A percentile compares a stretch with the other conserved stretches of the same genome.
Conservation (phyloP, 2,113 vertebrate species). For the Felis catus region F.catus_Fca126_mat1.0 CM031421.1:55653001-55653500, state of each 20-base stretch:
- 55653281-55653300: not conserved
- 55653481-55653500: not conserved
- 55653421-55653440: not conserved
- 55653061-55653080: not conserved
- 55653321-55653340: not conserved
- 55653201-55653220: slow-evolving; percentile 87
- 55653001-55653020: slow-evolving; percentile 91
- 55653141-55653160: slow-evolving; percentile 88
- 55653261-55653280: not conserved
- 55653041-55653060: slow-evolving; percentile 75
- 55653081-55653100: fast-evolving
- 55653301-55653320: not conserved
- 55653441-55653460: not conserved
- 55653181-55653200: slow-evolving; percentile 81
- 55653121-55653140: slow-evolving; percentile 89
- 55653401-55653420: not conserved
- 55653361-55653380: not conserved
- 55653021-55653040: slow-evolving; percentile 89
- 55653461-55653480: not conserved
- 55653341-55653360: not conserved
- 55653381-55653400: not conserved
- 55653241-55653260: slow-evolving; percentile 91
- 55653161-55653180: slow-evolving; percentile 84
- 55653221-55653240: slow-evolving; percentile 88
- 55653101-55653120: not conserved